A percentile compares a stretch with the other conserved stretches of the same genome.
phyloP scores from a whole-genome alignment of 2,113 vertebrate genomes.

The Hypomesus transpacificus region DNA sequence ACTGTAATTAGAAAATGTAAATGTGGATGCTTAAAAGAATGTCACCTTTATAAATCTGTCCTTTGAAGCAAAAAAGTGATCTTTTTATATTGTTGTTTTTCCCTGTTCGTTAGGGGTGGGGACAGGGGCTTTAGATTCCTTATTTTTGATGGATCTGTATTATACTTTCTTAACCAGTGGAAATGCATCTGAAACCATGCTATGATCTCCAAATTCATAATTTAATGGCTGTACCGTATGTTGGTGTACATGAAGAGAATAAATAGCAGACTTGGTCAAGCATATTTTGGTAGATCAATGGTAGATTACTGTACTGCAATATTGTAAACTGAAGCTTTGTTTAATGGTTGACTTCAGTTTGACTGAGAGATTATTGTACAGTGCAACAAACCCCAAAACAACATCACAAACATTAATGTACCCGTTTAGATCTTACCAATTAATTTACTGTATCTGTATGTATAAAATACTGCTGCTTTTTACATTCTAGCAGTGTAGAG shows the following conservation, averaged over 20 bases:
- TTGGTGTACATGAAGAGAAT: conserved; percentile 35
- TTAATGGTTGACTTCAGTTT: no score
- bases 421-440: conserved; percentile 31
- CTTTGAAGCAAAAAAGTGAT: conserved; percentile 24
- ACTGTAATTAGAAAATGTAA: conserved; percentile 49
- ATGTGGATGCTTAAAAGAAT: conserved; percentile 58
- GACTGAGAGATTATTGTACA: no score
- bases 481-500: conserved; percentile 49
- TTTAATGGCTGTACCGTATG: conserved; percentile 43
- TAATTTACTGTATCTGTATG: conserved; percentile 38
- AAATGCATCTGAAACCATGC: conserved; percentile 42
- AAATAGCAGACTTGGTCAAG: conserved; percentile 22
- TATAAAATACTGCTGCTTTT: conserved; percentile 48
- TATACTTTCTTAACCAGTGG: conserved; percentile 45
- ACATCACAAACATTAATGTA: conserved; percentile 22
- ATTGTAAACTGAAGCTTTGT: background rate
- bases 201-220: conserved; percentile 38
- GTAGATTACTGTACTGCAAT: conserved; percentile 13
- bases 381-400: conserved; percentile 15
- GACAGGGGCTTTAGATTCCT: conserved; percentile 34
- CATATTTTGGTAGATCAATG: conserved; percentile 28
- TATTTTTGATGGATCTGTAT: conserved; percentile 52
- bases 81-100: conserved; percentile 7
- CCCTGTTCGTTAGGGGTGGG: conserved; percentile 16
- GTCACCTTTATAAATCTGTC: conserved; percentile 43